phyloP scores from a whole-genome alignment of 2,888 invertebrate genomes.

The Ditula angustiorana region DNA sequence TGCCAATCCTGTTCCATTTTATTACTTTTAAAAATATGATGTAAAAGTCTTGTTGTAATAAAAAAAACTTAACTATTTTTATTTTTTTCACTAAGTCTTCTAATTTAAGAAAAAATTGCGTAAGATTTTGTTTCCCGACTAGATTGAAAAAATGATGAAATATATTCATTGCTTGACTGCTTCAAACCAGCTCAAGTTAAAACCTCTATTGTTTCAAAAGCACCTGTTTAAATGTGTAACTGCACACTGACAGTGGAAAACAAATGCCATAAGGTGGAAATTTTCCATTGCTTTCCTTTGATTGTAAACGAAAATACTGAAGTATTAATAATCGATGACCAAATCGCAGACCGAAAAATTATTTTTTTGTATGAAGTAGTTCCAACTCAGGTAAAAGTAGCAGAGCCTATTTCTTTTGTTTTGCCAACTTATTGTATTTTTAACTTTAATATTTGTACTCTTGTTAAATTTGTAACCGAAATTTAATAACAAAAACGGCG shows the following conservation, averaged over 20 bases:
- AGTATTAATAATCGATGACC: not conserved
- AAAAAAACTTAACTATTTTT: not conserved
- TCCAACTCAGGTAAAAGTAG: no score
- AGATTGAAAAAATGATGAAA: conserved; percentile 16
- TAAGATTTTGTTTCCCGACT: no score
- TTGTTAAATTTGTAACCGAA: no score
- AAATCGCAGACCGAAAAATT: not conserved
- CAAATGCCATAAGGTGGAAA: conserved; percentile 18
- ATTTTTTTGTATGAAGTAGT: not conserved
- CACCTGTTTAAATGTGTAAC: conserved; percentile 32
- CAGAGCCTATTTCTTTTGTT: no score
- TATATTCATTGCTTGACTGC: not conserved
- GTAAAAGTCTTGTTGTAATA: not conserved
- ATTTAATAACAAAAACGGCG: no score
- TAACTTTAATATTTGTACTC: no score
- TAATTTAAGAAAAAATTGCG: not conserved
- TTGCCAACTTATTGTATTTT: no score
- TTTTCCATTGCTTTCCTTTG: conserved; percentile 13
- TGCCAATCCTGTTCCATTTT: conserved; percentile 1
- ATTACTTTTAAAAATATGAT: not conserved
- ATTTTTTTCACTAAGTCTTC: not conserved
- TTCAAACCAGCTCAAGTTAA: not conserved
- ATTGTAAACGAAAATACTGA: not conserved
- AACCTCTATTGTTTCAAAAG: conserved; percentile 18
- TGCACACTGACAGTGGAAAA: not conserved